phyloP scores from a whole-genome alignment of 1,140 invertebrate species.

The Drosophila arizonae region DNA sequence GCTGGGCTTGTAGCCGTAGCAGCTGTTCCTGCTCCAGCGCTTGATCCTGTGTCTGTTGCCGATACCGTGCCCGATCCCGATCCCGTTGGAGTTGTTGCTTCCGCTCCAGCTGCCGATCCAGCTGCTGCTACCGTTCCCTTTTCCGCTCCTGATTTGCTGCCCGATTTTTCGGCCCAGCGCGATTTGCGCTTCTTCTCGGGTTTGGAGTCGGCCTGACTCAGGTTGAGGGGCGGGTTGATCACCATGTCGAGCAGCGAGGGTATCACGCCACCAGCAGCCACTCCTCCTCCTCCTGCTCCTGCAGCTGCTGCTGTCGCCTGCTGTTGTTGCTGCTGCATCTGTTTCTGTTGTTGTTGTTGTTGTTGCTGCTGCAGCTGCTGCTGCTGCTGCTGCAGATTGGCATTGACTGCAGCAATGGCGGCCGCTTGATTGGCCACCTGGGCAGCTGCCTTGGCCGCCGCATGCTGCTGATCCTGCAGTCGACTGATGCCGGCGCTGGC shows the following conservation, averaged over 20 bases:
- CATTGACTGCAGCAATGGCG: conserved; percentile 7
- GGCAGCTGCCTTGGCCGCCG: conserved; percentile 29
- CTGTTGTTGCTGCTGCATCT: not conserved
- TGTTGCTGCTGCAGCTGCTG: not conserved
- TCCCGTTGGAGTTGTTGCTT: too few relatives aligned
- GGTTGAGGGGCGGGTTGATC: conserved; percentile 67
- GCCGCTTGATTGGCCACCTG: conserved; percentile 16
- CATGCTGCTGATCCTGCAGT: conserved; percentile 50
- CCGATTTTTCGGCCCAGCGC: conserved; percentile 84
- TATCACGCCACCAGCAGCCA: conserved; percentile 27
- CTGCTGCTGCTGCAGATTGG: conserved; percentile 32
- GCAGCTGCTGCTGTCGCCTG: not conserved
- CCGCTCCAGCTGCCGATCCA: not conserved
- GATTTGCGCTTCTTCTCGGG: conserved; percentile 85
- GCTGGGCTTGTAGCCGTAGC: not conserved
- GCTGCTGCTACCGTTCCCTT: not conserved
- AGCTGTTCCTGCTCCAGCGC: not conserved
- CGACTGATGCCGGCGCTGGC: conserved; percentile 45
- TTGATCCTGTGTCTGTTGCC: not conserved
- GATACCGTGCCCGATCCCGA: not conserved
- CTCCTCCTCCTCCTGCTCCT: not conserved
- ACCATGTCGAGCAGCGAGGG: conserved; percentile 80
- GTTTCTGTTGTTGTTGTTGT: not conserved
- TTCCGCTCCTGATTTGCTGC: conserved; percentile 13
- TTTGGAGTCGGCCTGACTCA: conserved; percentile 55